Conservation (phyloP, 2,888 invertebrate genomes). For the Anthrax anthrax region DNA sequence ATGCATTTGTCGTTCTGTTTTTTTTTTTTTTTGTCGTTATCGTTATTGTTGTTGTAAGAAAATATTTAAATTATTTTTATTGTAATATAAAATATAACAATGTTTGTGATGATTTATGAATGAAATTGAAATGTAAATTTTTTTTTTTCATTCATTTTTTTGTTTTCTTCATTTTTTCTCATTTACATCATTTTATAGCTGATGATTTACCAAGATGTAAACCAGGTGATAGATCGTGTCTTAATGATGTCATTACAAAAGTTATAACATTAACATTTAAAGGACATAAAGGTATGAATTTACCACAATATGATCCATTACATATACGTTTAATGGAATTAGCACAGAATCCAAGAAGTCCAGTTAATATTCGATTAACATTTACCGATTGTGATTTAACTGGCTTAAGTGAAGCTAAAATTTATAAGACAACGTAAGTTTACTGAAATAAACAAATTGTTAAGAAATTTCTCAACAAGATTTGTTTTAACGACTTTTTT, state of each 20-base stretch:
- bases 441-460: no score
- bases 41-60: no score
- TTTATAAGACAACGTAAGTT: conserved; percentile 18
- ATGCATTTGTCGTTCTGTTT: no score
- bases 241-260: conserved; percentile 7
- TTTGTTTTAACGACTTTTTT: background rate
- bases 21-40: no score
- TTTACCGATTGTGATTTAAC: conserved; percentile 22
- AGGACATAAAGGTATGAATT: conserved; percentile 22
- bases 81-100: no score
- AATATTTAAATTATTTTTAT: no score
- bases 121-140: no score
- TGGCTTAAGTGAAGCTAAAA: conserved; percentile 18
- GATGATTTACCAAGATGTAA: conserved; percentile 10
- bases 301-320: conserved; percentile 26
- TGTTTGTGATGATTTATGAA: no score
- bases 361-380: conserved; percentile 25
- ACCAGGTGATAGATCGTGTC: conserved; percentile 10
- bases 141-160: background rate
- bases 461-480: background rate
- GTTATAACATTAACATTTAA: background rate
- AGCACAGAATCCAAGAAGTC: conserved; percentile 22
- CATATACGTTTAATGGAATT: conserved; percentile 21
- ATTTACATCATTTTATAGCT: conserved; percentile 8
- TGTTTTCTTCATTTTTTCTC: no score